Conservation (phyloP, 1,140 invertebrate genomes). For the Mya arenaria region DNA sequence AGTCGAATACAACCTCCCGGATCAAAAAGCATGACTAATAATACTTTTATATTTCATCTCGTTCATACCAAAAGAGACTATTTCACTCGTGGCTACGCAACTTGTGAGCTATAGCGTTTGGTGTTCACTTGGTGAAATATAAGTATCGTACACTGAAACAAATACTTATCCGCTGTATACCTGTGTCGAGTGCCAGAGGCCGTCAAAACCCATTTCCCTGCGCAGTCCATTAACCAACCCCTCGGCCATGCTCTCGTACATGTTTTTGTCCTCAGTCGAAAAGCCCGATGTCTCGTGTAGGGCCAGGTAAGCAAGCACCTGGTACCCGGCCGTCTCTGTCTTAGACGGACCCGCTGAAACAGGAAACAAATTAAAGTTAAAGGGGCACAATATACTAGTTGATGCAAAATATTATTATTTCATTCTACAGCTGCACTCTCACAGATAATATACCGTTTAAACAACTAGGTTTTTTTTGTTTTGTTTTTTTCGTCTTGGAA, state of each 20-base stretch:
- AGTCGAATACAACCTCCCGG: no score
- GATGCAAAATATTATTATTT: not conserved
- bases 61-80: no score
- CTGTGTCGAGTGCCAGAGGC: conserved; percentile 16
- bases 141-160: no score
- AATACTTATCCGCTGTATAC: no score
- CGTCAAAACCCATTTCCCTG: not conserved
- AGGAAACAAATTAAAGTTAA: no score
- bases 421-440: not conserved
- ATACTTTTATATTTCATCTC: no score
- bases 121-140: no score
- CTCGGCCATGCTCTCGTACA: not conserved
- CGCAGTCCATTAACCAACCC: not conserved
- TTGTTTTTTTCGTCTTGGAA: not conserved
- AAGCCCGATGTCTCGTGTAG: not conserved
- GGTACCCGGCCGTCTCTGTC: conserved; percentile 17
- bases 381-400: no score
- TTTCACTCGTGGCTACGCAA: no score
- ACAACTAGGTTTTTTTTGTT: not conserved
- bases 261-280: not conserved
- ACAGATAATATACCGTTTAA: not conserved
- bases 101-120: no score
- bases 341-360: not conserved
- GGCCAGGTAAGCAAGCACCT: conserved; percentile 8
- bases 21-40: no score